phyloP scores from a whole-genome alignment of 2,888 invertebrate genomes.

The Caenorhabditis macrosperma region DNA sequence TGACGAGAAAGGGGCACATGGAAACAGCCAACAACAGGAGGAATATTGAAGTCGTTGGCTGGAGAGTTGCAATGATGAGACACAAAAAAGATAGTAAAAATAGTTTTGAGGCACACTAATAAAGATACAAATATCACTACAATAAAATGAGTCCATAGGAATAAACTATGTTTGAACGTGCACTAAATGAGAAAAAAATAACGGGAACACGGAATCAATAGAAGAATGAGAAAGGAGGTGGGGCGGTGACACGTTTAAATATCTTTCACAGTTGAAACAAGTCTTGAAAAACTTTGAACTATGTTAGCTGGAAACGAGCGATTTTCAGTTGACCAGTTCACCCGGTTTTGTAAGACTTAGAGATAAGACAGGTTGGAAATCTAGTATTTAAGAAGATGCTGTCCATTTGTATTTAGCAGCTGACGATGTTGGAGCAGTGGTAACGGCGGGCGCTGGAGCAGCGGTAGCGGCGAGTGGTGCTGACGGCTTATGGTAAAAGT shows the following conservation, averaged over 20 bases:
- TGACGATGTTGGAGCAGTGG: too few species aligned
- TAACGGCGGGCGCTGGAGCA: background rate
- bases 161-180: background rate
- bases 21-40: too few species aligned
- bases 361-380: background rate
- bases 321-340: slow-evolving; percentile 14
- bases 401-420: slow-evolving; percentile 66
- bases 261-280: slow-evolving; percentile 10
- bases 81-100: too few species aligned
- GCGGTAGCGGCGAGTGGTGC: slow-evolving; percentile 9
- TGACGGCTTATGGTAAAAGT: slow-evolving; percentile 68
- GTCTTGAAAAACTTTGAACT: background rate
- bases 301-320: background rate
- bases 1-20: too few species aligned
- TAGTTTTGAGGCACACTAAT: background rate
- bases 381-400: background rate
- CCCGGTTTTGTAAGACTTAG: background rate
- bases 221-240: background rate
- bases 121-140: background rate
- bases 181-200: background rate
- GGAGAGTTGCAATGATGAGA: background rate
- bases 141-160: background rate
- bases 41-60: background rate
- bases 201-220: background rate
- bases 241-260: slow-evolving; percentile 12